Evolutionary conservation across 2,888 invertebrate species (phyloP).

Genomic region (Galeopsomyia nigrocyanea): DNA sequence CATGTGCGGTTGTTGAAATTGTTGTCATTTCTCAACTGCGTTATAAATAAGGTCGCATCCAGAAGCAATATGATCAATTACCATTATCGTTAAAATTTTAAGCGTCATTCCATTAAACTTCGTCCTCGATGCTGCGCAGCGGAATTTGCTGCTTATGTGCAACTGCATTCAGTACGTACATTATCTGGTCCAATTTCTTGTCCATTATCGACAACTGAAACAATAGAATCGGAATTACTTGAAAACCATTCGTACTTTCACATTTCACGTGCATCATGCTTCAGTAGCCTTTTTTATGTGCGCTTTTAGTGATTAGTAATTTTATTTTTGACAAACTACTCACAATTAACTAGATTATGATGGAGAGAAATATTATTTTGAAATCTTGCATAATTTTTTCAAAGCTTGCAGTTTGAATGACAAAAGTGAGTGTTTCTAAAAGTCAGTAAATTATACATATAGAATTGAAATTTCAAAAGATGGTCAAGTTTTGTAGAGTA

Average conservation of each 20-base stretch:
- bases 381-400: no score
- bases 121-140: constrained; percentile 70
- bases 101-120: constrained; percentile 65
- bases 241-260: not conserved
- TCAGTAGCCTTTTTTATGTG: constrained; percentile 9
- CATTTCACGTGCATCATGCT: not conserved
- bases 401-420: no score
- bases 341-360: no score
- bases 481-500: no score
- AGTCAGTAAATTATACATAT: no score
- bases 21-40: not conserved
- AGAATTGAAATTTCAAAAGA: no score
- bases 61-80: no score
- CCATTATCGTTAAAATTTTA: constrained; percentile 12
- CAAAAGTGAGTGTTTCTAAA: no score
- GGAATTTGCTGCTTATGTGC: constrained; percentile 71
- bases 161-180: constrained; percentile 67
- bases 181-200: constrained; percentile 72
- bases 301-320: no score
- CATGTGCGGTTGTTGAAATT: not conserved
- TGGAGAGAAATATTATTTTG: no score
- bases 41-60: no score
- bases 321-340: no score
- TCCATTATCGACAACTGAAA: constrained; percentile 69
- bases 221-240: constrained; percentile 43